These are phyloP conservation scores for Octopus bimaculoides DNA, from an alignment of 1,140 invertebrate genomes.

Conservation along the genomic window DNA sequence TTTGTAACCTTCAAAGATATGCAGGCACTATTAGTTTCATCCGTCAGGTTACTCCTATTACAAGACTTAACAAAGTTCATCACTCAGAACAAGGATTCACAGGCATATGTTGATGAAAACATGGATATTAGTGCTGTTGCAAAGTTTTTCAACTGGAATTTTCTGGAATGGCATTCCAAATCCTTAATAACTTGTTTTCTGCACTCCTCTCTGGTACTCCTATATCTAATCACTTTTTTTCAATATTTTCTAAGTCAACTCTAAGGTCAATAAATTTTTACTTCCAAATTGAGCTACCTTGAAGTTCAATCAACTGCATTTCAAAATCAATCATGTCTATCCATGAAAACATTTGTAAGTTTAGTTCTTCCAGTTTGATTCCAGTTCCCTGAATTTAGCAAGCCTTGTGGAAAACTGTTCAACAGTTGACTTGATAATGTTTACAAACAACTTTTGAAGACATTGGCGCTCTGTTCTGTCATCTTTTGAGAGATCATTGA, in stretches of 20 bases:
- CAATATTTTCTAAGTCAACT: conserved; percentile 2
- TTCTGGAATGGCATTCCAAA: conserved; percentile 1
- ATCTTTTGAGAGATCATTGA: neutral
- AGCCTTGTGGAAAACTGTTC: conserved; percentile 4
- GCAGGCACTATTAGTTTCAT: neutral
- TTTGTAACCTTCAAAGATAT: neutral
- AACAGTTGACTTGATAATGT: neutral
- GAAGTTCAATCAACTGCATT: neutral
- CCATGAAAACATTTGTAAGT: neutral
- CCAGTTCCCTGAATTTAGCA: neutral
- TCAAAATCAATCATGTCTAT: neutral
- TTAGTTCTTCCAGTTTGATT: neutral
- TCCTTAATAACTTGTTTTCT: neutral
- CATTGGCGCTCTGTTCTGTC: neutral
- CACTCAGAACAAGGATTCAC: neutral
- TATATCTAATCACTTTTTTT: neutral
- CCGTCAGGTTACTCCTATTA: neutral
- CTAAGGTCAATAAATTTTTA: neutral
- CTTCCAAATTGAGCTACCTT: neutral
- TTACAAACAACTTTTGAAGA: neutral
- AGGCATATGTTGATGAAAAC: neutral
- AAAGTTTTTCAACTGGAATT: neutral
- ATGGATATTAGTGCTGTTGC: neutral
- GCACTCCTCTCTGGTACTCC: neutral
- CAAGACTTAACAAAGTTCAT: neutral